These are phyloP conservation scores for Glyptemys insculpta DNA, from an alignment of 2,797 vertebrate genomes.

Conservation along the genomic window DNA sequence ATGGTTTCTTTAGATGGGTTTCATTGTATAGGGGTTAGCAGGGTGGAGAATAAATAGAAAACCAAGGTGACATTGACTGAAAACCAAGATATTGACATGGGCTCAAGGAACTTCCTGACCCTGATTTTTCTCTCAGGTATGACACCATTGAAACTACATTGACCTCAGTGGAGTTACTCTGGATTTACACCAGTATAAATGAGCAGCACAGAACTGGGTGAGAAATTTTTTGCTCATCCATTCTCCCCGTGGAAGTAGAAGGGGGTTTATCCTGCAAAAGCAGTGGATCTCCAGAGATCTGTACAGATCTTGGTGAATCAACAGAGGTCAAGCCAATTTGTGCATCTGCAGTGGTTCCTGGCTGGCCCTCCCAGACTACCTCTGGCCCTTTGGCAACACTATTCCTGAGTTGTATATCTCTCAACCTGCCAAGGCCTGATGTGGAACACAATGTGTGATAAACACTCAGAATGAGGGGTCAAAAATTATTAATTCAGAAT, in stretches of 20 bases:
- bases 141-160: fast-evolving
- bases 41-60: not conserved
- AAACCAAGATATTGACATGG: fast-evolving
- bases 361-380: not conserved
- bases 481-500: not conserved
- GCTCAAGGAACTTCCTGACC: not conserved
- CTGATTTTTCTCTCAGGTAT: not conserved
- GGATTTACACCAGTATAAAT: fast-evolving
- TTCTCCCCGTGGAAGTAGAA: not conserved
- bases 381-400: too few relatives aligned
- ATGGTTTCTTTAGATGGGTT: not conserved
- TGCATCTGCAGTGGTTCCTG: not conserved
- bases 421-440: not conserved
- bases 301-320: not conserved
- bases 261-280: fast-evolving
- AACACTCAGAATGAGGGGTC: not conserved
- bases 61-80: not conserved
- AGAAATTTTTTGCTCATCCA: not conserved
- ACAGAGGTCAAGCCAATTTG: fast-evolving
- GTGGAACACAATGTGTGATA: not conserved
- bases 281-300: fast-evolving
- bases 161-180: fast-evolving
- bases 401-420: fast-evolving
- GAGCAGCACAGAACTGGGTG: fast-evolving
- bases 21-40: not conserved